Conservation (phyloP, 2,888 invertebrate species). For the Caenorhabditis doughertyi region DNA sequence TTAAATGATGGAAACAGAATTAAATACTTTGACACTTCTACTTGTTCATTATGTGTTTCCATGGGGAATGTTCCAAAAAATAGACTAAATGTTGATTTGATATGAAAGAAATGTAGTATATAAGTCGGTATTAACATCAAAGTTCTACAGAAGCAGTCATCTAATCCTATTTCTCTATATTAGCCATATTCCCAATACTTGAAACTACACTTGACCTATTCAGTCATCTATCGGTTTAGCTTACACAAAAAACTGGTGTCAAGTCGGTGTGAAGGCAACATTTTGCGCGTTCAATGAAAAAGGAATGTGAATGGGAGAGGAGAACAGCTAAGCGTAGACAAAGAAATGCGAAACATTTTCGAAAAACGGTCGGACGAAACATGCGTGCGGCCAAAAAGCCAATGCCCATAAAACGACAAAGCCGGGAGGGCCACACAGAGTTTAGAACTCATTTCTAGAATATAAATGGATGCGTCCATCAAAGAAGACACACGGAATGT, state of each 20-base stretch:
- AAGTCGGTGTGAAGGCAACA: slow-evolving; percentile 11
- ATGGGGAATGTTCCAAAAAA: no score
- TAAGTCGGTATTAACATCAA: no score
- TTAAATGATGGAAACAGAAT: no score
- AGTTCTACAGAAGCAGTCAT: no score
- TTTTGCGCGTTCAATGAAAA: slow-evolving; percentile 17
- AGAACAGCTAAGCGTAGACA: slow-evolving; percentile 32
- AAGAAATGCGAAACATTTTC: slow-evolving; percentile 23
- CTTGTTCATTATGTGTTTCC: no score
- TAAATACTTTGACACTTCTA: no score
- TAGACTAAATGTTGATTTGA: no score
- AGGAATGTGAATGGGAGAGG: slow-evolving; percentile 41
- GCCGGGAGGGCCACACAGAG: background rate
- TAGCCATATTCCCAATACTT: background rate
- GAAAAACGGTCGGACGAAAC: slow-evolving; percentile 28
- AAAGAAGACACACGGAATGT: no score
- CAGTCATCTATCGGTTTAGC: slow-evolving; percentile 17
- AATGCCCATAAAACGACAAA: slow-evolving; percentile 24
- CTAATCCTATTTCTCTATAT: no score
- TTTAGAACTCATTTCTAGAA: slow-evolving; percentile 41
- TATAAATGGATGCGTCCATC: slow-evolving; percentile 17
- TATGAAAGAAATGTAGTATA: no score
- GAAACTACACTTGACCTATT: slow-evolving; percentile 11
- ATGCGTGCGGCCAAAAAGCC: slow-evolving; percentile 17
- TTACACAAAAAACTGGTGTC: slow-evolving; percentile 2